Conservation (phyloP, 2,113 vertebrate genomes). For the Enhydra lutris region DNA sequence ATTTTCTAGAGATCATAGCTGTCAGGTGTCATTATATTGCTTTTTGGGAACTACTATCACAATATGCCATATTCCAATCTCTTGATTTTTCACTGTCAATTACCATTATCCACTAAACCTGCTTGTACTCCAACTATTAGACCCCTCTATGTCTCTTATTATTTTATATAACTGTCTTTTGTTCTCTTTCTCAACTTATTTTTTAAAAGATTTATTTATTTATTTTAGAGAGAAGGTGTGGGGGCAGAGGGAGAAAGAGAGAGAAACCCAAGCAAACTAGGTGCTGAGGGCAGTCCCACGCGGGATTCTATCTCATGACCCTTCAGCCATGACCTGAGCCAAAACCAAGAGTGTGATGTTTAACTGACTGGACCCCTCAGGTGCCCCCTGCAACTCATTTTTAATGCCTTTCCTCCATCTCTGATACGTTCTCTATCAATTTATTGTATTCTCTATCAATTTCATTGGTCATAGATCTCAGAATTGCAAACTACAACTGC, state of each 20-base stretch:
- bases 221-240: not conserved
- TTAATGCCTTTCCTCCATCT: not conserved
- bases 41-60: not conserved
- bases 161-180: not conserved
- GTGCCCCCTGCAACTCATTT: not conserved
- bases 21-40: not conserved
- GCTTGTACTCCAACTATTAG: not conserved
- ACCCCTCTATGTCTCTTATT: not conserved
- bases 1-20: not conserved
- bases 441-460: not conserved
- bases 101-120: not conserved
- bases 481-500: not conserved
- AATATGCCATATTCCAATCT: not conserved
- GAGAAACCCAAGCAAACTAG: too few relatives aligned
- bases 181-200: not conserved
- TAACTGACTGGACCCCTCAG: not conserved
- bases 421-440: not conserved
- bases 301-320: not conserved
- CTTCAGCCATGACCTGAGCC: not conserved
- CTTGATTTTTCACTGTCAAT: not conserved
- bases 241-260: not conserved
- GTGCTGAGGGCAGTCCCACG: accelerated
- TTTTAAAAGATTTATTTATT: not conserved
- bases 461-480: not conserved
- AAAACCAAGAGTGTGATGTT: not conserved